phyloP scores from a whole-genome alignment of 2,113 vertebrate species.

The Burhinus oedicnemus region DNA sequence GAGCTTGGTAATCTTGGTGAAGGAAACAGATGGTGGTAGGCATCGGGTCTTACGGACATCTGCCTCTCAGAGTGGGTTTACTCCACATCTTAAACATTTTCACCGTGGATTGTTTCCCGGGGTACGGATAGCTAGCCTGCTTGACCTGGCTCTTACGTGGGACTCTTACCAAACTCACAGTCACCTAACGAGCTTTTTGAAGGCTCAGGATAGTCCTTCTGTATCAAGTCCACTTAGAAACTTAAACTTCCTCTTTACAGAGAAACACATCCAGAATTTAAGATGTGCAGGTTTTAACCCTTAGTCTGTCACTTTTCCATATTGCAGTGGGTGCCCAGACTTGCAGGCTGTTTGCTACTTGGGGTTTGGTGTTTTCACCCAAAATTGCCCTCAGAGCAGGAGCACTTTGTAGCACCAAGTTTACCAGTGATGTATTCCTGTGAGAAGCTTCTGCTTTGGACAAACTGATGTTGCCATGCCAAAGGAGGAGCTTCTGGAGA shows the following conservation, averaged over 20 bases:
- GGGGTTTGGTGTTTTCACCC: not conserved
- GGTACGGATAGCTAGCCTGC: not conserved
- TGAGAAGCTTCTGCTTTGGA: not conserved
- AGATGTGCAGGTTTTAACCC: not conserved
- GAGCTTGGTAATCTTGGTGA: not conserved
- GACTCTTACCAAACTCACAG: not conserved
- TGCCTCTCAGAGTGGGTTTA: not conserved
- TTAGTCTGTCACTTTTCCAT: not conserved
- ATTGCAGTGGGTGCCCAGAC: not conserved
- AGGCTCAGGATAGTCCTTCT: not conserved
- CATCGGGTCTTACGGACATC: not conserved
- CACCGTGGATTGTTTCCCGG: not conserved
- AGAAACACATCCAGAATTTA: not conserved
- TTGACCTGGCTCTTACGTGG: not conserved
- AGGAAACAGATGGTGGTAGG: not conserved
- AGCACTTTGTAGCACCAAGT: not conserved
- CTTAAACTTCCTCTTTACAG: not conserved
- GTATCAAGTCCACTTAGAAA: not conserved
- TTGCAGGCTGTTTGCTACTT: not conserved
- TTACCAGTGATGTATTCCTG: not conserved
- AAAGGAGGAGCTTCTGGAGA: not conserved
- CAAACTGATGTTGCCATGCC: accelerated
- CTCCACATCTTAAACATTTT: not conserved
- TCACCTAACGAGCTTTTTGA: not conserved
- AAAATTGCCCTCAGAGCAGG: not conserved